Conservation (phyloP, 2,797 vertebrate genomes). For the Merluccius polli region DNA sequence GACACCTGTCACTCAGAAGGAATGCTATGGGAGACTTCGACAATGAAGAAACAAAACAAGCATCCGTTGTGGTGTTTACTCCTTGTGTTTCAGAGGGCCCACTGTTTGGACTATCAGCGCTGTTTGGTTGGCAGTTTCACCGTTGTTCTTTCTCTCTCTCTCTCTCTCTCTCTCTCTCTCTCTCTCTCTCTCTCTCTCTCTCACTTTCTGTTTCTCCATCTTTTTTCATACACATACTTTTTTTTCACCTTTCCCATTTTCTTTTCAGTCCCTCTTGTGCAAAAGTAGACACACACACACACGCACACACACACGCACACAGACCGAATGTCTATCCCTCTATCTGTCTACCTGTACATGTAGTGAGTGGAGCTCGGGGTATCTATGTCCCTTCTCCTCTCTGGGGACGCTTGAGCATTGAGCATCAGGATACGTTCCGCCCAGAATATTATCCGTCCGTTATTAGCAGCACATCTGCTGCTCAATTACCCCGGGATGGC, state of each 20-base stretch:
- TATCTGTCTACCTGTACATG: neutral
- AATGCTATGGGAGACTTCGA: constrained; percentile 29
- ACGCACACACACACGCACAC: neutral
- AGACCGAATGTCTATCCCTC: neutral
- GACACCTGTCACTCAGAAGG: constrained; percentile 46
- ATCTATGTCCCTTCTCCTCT: constrained; percentile 13
- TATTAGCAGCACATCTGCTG: constrained; percentile 58
- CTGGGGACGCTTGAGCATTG: constrained; percentile 35
- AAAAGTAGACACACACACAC: neutral
- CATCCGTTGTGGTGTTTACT: constrained; percentile 54
- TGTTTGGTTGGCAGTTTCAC: neutral
- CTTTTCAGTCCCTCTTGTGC: neutral
- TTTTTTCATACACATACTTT: neutral
- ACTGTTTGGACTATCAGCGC: neutral
- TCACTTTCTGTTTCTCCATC: neutral
- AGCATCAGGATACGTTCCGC: constrained; percentile 33
- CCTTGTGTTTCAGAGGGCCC: constrained; percentile 61
- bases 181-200: neutral
- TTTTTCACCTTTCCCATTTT: neutral
- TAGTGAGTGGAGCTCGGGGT: constrained; percentile 35
- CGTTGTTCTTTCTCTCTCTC: neutral
- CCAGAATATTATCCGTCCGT: constrained; percentile 44
- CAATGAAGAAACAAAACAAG: constrained; percentile 20
- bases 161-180: neutral
- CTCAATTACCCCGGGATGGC: constrained; percentile 32